These are phyloP conservation scores for Craseonycteris thonglongyai DNA, from an alignment of 2,113 vertebrate species.

Conservation along the genomic window DNA sequence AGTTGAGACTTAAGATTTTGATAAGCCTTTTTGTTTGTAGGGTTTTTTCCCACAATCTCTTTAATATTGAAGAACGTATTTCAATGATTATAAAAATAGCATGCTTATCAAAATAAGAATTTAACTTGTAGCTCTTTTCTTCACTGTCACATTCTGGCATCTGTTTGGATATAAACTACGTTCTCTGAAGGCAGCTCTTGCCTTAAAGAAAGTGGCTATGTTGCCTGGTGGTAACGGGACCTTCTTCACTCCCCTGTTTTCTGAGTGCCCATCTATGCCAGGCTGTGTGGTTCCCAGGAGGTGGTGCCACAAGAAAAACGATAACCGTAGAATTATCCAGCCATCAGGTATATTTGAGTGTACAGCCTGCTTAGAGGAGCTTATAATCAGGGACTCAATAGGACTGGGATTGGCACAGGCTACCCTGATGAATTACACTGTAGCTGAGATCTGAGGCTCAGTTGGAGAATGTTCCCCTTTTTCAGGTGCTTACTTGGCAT, in stretches of 20 bases:
- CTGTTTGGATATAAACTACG: background rate
- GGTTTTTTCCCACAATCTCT: background rate
- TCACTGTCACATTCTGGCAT: background rate
- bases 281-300: accelerated
- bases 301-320: accelerated
- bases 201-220: accelerated
- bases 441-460: background rate
- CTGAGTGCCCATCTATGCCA: accelerated
- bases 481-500: background rate
- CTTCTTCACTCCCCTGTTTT: too few species aligned
- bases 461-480: background rate
- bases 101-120: background rate
- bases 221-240: too few species aligned
- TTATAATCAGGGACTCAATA: background rate
- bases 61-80: background rate
- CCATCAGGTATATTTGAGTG: background rate
- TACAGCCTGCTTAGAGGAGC: background rate
- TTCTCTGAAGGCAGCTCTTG: background rate
- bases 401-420: background rate
- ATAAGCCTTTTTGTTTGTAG: background rate
- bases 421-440: background rate
- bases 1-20: too few species aligned
- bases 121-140: background rate
- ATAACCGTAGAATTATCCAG: accelerated
- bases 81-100: background rate